phyloP scores from a whole-genome alignment of 2,888 invertebrate genomes.

The Rhagonycha lutea region DNA sequence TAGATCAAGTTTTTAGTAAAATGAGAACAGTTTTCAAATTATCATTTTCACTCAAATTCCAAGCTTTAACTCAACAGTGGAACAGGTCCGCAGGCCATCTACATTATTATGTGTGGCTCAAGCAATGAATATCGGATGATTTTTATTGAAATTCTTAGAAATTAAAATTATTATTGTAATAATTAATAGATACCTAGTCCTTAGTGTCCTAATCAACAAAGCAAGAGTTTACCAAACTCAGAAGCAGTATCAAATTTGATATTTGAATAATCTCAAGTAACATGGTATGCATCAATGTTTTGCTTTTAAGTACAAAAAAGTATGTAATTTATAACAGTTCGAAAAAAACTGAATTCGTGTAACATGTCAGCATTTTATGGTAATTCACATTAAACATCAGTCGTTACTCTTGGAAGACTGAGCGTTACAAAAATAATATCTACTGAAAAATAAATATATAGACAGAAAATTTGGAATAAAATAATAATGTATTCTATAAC shows the following conservation, averaged over 20 bases:
- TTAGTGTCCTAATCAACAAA: not conserved
- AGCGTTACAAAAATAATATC: not conserved
- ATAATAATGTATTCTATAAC: not conserved
- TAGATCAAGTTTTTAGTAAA: too few relatives aligned
- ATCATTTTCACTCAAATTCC: too few relatives aligned
- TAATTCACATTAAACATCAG: not conserved
- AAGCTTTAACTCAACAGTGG: too few relatives aligned
- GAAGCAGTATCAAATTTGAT: not conserved
- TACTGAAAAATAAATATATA: not conserved
- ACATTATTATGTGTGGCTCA: too few relatives aligned
- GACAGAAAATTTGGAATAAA: not conserved
- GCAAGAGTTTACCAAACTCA: not conserved
- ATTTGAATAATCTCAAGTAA: not conserved
- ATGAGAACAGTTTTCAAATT: too few relatives aligned
- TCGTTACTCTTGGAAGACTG: not conserved
- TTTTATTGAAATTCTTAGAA: too few relatives aligned
- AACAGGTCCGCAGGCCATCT: too few relatives aligned
- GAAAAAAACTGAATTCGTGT: not conserved
- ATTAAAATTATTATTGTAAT: too few relatives aligned
- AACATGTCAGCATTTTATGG: not conserved
- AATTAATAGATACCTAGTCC: too few relatives aligned
- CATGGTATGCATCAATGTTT: not conserved
- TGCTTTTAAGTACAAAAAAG: not conserved
- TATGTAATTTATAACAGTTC: not conserved
- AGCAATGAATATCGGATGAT: too few relatives aligned